Evolutionary conservation across 1,140 invertebrate species (phyloP).

Genomic region (Psix sp.): DNA sequence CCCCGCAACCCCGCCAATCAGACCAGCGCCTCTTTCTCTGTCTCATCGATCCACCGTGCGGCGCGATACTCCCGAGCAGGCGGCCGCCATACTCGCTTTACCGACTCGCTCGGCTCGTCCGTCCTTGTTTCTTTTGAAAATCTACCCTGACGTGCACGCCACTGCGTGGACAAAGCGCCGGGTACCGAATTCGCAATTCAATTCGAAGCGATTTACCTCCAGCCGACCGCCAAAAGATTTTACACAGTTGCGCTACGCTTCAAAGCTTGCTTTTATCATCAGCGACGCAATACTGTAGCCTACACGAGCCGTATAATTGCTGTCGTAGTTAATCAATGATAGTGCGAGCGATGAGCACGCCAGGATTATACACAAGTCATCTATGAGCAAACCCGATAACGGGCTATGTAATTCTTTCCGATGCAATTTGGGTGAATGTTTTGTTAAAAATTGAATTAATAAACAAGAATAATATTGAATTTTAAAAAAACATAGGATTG

Average conservation of each 20-base stretch:
- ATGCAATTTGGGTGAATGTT: too few species aligned
- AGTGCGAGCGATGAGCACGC: too few species aligned
- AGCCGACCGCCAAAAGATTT: slow-evolving; percentile 38
- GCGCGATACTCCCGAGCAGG: slow-evolving; percentile 42
- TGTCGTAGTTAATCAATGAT: slow-evolving; percentile 23
- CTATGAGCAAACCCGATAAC: too few species aligned
- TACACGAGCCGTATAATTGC: slow-evolving; percentile 10
- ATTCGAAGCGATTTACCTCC: slow-evolving; percentile 47
- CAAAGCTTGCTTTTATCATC: too few species aligned
- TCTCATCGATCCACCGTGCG: slow-evolving; percentile 59
- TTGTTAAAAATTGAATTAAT: too few species aligned
- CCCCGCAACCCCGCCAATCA: slow-evolving; percentile 71
- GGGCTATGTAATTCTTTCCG: too few species aligned
- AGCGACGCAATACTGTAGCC: not conserved
- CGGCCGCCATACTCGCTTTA: slow-evolving; percentile 54
- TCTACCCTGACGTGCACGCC: slow-evolving; percentile 29
- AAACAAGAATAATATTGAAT: too few species aligned
- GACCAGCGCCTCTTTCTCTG: slow-evolving; percentile 65
- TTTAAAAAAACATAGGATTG: too few species aligned
- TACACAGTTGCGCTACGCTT: slow-evolving; percentile 14
- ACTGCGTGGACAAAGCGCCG: slow-evolving; percentile 35
- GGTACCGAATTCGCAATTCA: slow-evolving; percentile 37
- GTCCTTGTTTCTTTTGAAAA: slow-evolving; percentile 55
- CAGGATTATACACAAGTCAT: too few species aligned
- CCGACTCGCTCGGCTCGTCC: slow-evolving; percentile 27